Percentiles rank a stretch among this genome's conserved stretches.
Evolutionary conservation across 2,797 vertebrate species (phyloP).

Genomic region (Distichodus sexfasciatus): DNA sequence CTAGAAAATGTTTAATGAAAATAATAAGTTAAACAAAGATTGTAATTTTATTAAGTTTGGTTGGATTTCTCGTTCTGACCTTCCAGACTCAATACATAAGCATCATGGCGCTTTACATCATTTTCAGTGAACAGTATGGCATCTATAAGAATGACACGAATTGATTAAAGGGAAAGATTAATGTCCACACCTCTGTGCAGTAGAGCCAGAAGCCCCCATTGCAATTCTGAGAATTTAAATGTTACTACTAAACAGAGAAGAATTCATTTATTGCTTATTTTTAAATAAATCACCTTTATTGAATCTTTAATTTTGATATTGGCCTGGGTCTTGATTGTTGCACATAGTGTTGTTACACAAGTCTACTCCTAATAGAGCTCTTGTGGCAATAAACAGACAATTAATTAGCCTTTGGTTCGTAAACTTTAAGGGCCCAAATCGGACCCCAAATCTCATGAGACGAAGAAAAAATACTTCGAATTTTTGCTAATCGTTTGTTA

Average conservation of each 20-base stretch:
- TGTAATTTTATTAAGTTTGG: background rate
- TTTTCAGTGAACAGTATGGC: background rate
- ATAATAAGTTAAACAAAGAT: background rate
- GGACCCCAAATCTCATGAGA: background rate
- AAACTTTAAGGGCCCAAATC: slow-evolving; percentile 29
- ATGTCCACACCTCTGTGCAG: background rate
- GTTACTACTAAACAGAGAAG: no score
- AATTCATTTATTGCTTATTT: no score
- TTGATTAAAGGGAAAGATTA: background rate
- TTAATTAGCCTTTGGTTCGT: slow-evolving; percentile 1
- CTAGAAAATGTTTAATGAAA: background rate
- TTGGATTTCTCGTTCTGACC: background rate
- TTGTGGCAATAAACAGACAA: background rate
- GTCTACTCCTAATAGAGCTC: background rate
- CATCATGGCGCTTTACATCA: background rate
- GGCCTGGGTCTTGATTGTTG: no score
- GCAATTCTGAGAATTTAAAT: background rate
- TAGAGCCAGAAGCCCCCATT: background rate
- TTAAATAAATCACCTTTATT: no score
- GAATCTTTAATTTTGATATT: no score
- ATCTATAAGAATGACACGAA: background rate
- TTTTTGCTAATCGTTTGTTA: no score
- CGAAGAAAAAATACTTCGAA: background rate
- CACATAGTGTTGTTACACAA: background rate
- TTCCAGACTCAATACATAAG: no score